phyloP scores from a whole-genome alignment of 2,797 vertebrate genomes.

The Loris lydekkerianus region DNA sequence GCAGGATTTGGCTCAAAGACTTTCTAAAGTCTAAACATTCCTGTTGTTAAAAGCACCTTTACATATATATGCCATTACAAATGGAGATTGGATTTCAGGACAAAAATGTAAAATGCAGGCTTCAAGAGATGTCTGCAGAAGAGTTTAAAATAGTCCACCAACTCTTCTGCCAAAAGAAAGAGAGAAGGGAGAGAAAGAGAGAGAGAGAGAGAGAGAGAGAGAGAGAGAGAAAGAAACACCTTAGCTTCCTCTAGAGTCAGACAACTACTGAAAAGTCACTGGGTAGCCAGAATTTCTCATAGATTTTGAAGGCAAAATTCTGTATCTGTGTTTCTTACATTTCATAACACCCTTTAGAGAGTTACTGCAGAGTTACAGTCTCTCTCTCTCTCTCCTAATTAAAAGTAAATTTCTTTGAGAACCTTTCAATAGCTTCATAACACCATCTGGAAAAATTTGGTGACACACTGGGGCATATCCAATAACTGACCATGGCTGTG shows the following conservation, averaged over 20 bases:
- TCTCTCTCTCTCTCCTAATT: not conserved
- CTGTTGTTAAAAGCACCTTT: conserved; percentile 58
- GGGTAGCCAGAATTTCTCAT: not conserved
- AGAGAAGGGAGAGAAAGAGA: too few species aligned
- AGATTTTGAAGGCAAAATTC: not conserved
- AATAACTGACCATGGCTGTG: not conserved
- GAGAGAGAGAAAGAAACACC: too few species aligned
- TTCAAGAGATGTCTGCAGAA: not conserved
- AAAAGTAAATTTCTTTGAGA: conserved; percentile 35
- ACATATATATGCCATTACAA: not conserved
- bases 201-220: too few species aligned
- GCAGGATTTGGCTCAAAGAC: conserved; percentile 64
- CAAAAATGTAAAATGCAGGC: conserved; percentile 18
- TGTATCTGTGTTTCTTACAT: not conserved
- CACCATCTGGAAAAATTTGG: not conserved
- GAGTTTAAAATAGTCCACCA: not conserved
- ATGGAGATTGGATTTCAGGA: conserved; percentile 29
- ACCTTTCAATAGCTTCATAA: conserved; percentile 49
- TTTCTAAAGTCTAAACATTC: not conserved
- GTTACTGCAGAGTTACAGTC: not conserved
- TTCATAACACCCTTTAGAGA: conserved; percentile 46
- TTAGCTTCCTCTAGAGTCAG: not conserved
- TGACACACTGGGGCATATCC: not conserved
- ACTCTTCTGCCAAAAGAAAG: not conserved
- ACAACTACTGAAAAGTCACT: not conserved